Conservation (phyloP, 2,797 vertebrate species). For the Myotis myotis region DNA sequence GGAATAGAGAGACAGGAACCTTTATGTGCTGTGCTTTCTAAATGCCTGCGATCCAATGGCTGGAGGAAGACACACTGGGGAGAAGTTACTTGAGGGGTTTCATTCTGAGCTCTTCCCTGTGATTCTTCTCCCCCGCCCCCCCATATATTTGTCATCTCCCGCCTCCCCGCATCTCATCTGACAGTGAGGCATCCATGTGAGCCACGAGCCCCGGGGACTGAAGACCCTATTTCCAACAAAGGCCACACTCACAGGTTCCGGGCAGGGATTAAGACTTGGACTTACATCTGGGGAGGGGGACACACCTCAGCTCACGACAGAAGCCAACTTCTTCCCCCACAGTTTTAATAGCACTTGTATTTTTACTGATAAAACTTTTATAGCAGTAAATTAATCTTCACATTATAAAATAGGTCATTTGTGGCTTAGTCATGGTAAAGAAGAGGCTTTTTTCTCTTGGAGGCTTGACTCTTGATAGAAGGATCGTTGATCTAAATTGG, state of each 20-base stretch:
- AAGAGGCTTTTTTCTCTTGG: neutral
- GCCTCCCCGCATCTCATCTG: neutral
- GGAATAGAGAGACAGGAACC: neutral
- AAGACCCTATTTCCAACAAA: neutral
- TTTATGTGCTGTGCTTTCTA: neutral
- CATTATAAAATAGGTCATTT: neutral
- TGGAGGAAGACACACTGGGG: neutral
- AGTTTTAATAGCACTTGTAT: neutral
- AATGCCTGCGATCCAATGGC: neutral
- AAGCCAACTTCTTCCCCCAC: neutral
- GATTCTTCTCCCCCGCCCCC: neutral
- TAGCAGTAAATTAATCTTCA: neutral
- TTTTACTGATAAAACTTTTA: neutral
- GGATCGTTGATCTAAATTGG: neutral
- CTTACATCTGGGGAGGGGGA: neutral
- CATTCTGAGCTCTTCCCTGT: neutral
- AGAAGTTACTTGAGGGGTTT: neutral
- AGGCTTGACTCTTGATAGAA: neutral
- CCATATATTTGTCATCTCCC: rapidly evolving
- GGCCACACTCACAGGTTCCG: neutral
- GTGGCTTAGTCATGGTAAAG: neutral
- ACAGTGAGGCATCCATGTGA: neutral
- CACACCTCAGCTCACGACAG: neutral
- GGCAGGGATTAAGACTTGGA: neutral
- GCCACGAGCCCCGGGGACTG: neutral